Evolutionary conservation across 2,113 vertebrate species (phyloP), one percentile per base, ranked within the genome.

Genomic region (Okapia johnstoni): DNA sequence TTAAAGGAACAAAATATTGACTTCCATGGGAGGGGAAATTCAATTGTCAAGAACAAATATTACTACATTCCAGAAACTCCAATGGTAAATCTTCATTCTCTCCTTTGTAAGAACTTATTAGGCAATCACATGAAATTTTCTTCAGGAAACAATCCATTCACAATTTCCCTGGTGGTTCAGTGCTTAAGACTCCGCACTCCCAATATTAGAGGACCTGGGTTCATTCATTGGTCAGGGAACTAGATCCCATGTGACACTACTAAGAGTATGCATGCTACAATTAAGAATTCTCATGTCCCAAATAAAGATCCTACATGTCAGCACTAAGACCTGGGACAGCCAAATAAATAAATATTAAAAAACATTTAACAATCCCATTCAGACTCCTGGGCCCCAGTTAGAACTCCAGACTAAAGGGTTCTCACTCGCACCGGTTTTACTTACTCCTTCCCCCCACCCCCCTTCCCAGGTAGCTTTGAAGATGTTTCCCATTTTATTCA

Each of bases 401-500:
- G 36, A 81, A 81, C n/a, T 80, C 63, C 25, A 54, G 90, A 73
- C 50, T 15, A 94, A 97, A 95, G 8, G n/a, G 66, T 43, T 60
- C 84, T 55, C 40, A 33, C 2, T 77, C 36, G 17, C 1, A 1
- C n/a, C 15, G 33, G 52, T 46, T 94, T 95, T 11, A 50, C 23
- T 86, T 58, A 58, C 58, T 85, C 84, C 61, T 61, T 91, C 25
- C 70, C 76, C 11, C 13, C 21, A 36, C 90, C 19, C 50, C 30
- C 16, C 66, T 90, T 52, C 1, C 3, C 61, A 26, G 21, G 0
- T 19, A n/a, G 66, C 25, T 80, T 43, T 28, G 9, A 97, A 97
- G 33, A 93, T 77, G 19, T 52, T 86, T 83, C 36, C 92, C 48
- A 89, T 97, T 91, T 96, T 90, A 77, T 79, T 92, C 77, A 93